phyloP scores from a whole-genome alignment of 1,140 invertebrate genomes.

The Dufourea novaeangliae region DNA sequence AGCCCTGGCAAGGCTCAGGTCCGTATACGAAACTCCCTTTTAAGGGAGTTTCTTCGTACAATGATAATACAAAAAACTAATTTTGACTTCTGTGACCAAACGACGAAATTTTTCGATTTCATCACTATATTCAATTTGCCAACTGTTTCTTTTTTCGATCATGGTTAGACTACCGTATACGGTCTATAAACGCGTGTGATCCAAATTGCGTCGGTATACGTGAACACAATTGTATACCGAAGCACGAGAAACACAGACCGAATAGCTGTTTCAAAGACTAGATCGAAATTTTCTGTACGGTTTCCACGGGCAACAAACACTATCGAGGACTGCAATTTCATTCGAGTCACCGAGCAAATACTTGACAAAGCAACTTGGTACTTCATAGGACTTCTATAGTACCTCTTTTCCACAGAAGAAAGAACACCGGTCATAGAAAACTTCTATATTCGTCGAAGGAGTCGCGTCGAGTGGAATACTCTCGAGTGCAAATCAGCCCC shows the following conservation, averaged over 20 bases:
- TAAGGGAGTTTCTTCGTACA: no score
- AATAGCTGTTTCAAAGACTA: neutral
- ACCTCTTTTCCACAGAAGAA: neutral
- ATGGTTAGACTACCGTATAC: no score
- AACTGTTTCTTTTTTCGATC: no score
- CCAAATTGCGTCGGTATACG: no score
- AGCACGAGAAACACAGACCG: neutral
- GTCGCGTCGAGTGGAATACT: constrained; percentile 20
- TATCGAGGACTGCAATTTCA: neutral
- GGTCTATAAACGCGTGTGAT: no score
- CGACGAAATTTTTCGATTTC: no score
- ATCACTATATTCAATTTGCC: no score
- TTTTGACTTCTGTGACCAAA: no score
- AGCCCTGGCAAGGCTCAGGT: no score
- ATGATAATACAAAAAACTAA: no score
- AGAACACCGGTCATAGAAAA: neutral
- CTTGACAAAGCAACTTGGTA: neutral
- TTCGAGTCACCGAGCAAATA: neutral
- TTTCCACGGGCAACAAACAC: neutral
- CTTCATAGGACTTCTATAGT: neutral
- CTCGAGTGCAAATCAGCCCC: constrained; percentile 11
- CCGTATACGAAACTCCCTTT: no score
- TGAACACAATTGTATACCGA: no score
- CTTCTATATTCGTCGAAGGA: constrained; percentile 22
- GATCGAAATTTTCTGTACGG: neutral